Evolutionary conservation across 1,140 invertebrate genomes (phyloP).

Genomic region (Tenebrio molitor): DNA sequence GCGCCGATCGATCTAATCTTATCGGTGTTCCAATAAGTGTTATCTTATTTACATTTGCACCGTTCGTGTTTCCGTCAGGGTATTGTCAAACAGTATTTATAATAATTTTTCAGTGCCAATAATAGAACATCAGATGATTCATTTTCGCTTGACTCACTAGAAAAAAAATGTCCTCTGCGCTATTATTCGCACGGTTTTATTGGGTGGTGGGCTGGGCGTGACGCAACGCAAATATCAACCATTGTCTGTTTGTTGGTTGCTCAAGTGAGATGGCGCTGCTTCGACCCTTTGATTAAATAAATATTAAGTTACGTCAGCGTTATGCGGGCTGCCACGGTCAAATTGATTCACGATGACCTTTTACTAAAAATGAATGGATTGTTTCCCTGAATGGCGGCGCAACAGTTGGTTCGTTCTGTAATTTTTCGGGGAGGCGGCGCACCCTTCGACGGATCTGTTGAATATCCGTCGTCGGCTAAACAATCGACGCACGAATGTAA

Average conservation of each 20-base stretch:
- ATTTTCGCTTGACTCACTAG: neutral
- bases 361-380: constrained; percentile 19
- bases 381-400: constrained; percentile 21
- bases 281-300: too few species aligned
- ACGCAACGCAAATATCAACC: neutral
- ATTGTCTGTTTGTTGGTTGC: too few species aligned
- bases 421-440: neutral
- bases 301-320: neutral
- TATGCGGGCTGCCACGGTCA: constrained; percentile 13
- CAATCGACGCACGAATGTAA: too few species aligned
- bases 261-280: too few species aligned
- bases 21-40: neutral
- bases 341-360: constrained; percentile 20
- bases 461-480: constrained; percentile 1
- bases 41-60: constrained; percentile 4
- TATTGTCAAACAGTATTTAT: too few species aligned
- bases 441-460: neutral
- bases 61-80: neutral
- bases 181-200: constrained; percentile 4
- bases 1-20: constrained; percentile 7
- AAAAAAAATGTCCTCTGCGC: constrained; percentile 7
- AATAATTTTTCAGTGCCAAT: neutral
- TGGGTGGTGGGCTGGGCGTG: neutral
- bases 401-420: constrained; percentile 9
- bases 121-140: neutral